phyloP scores from a whole-genome alignment of 2,113 vertebrate genomes.

The Zosterops hypoxanthus region DNA sequence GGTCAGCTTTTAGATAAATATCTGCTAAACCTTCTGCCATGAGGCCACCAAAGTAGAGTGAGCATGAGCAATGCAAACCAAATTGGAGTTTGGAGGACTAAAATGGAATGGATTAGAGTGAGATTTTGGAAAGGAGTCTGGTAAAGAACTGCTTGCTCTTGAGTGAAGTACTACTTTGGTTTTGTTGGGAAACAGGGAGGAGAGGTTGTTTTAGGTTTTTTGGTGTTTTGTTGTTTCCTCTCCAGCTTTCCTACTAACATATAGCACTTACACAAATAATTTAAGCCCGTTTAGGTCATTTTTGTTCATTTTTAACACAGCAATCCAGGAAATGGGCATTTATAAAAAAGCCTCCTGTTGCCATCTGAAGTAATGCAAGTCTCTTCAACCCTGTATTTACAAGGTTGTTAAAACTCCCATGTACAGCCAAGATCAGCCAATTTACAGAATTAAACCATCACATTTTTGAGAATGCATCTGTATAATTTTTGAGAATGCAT shows the following conservation, averaged over 20 bases:
- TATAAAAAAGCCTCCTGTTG: neutral
- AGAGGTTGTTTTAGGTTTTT: neutral
- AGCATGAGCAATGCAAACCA: neutral
- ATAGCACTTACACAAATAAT: neutral
- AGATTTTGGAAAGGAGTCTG: neutral
- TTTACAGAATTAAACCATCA: neutral
- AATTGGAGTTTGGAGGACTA: neutral
- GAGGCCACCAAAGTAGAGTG: neutral
- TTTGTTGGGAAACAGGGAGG: fast-evolving
- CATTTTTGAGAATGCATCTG: neutral
- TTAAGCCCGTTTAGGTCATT: fast-evolving
- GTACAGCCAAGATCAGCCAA: neutral
- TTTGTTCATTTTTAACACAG: neutral
- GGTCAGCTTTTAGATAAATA: neutral
- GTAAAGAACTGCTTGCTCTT: neutral
- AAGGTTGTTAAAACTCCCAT: neutral
- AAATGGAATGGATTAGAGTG: fast-evolving
- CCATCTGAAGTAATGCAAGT: neutral
- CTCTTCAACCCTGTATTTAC: neutral
- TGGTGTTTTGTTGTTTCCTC: neutral
- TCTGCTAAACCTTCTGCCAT: neutral
- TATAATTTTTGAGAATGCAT: neutral
- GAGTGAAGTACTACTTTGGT: neutral
- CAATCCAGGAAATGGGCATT: neutral
- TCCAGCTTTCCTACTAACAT: neutral